Percentiles rank a stretch among this genome's conserved stretches.
Evolutionary conservation across 2,113 vertebrate genomes (phyloP).

Genomic region (Callipepla squamata): DNA sequence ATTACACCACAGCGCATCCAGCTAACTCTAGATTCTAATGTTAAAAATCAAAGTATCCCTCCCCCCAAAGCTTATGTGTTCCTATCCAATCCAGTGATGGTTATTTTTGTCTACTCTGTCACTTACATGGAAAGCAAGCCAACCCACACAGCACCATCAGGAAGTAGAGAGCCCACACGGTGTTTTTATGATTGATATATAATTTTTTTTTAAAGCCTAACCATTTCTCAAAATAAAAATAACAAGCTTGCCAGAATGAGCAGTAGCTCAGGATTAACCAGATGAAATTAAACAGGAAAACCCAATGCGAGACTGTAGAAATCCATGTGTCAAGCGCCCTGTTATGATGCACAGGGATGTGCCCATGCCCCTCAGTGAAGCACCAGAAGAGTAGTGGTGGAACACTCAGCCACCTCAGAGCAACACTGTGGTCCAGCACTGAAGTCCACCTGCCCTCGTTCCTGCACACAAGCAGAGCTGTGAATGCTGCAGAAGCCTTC

Average conservation of each 20-base stretch:
- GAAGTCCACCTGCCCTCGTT: accelerated
- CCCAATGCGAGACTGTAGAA: not conserved
- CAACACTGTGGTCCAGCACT: accelerated
- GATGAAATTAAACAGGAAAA: not conserved
- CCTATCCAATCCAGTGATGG: constrained; percentile 32
- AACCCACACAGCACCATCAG: constrained; percentile 35
- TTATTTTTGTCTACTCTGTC: constrained; percentile 60
- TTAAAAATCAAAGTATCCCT: constrained; percentile 54
- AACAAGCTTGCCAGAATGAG: not conserved
- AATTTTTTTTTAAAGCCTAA: not conserved
- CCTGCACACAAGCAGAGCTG: not conserved
- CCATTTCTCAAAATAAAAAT: not conserved
- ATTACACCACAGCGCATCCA: constrained; percentile 1
- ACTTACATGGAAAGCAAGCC: constrained; percentile 35
- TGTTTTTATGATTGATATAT: not conserved
- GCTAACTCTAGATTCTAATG: constrained; percentile 49
- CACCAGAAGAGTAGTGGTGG: not conserved
- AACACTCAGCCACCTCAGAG: not conserved
- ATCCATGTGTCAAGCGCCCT: accelerated
- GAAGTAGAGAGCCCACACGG: not conserved
- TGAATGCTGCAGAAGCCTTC: accelerated
- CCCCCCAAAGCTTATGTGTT: constrained; percentile 26
- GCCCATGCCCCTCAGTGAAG: not conserved
- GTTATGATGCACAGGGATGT: not conserved
- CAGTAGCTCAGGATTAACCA: not conserved